Evolutionary conservation across 2,888 invertebrate species (phyloP), one percentile per base, ranked within the genome.

Genomic region (Trichogramma evanescens): DNA sequence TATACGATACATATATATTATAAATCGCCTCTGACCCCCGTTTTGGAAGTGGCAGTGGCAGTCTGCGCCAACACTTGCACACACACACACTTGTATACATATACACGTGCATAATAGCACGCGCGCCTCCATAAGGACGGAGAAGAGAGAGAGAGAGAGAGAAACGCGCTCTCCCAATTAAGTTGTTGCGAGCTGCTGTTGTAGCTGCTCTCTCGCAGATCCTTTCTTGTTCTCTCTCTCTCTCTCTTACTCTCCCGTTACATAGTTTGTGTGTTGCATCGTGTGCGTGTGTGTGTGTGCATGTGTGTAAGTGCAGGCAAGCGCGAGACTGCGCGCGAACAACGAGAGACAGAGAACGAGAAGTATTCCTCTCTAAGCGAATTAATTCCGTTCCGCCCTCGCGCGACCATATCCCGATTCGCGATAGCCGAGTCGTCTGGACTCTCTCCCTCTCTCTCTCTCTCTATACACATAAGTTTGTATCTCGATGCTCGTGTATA

Each of bases 121-220:
- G 26, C 26, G 26, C 26, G 50, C 40, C 49, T 42, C 41, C 9
- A 26, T 26, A 26, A 26, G 26, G 26, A 26, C 26, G 26, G 26
- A 26, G 61, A 62, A 62, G 63, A 63, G 64, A 59, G 67, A 59
- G 61, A 68, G 67, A 73, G 73, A 74, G 73, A 59, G 61, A 68
- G 67, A 73, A 73, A 74, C 73, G 72, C 72, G 72, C 72, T 69
- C 66, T 65, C 67, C 74, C 75, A 76, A 76, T 76, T 76, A 76
- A 76, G 73, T 75, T 73, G 75, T 75, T 73, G 67, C 66, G 66
- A 61, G 66, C 45, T 65, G 66, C 57, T 59, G 65, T 39, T 9
- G n/a, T 10, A 13, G n/a, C 10, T n/a, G 10, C 41, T 10, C 49
- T 53, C 48, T 54, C 43, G 50, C 49, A 26, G 26, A 26, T 26